Conservation (phyloP, 2,797 vertebrate genomes). For the Molossus molossus region DNA sequence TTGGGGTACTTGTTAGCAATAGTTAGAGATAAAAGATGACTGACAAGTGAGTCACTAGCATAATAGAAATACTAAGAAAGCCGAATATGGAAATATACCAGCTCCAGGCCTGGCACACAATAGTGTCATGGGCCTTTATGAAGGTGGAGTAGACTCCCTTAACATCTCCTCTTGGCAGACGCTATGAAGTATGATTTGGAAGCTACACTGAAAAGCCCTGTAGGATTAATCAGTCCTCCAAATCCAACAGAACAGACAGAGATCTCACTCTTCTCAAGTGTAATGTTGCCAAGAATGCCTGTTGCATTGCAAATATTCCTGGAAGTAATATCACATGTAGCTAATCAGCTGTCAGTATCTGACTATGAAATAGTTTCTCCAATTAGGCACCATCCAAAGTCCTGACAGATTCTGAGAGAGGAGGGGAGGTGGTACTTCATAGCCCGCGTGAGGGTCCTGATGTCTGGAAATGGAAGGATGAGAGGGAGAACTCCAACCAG, state of each 20-base stretch:
- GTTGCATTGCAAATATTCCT: slow-evolving; percentile 14
- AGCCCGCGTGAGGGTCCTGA: not conserved
- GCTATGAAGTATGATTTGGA: not conserved
- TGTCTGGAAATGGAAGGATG: not conserved
- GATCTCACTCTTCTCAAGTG: not conserved
- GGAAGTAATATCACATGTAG: not conserved
- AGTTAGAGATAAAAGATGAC: slow-evolving; percentile 1
- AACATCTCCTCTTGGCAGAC: not conserved
- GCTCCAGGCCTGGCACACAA: not conserved
- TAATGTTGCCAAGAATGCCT: not conserved
- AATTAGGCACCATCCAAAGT: not conserved
- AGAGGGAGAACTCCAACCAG: not conserved
- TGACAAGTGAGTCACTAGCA: not conserved
- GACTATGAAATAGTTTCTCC: not conserved
- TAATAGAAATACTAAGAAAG: not conserved
- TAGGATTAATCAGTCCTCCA: not conserved
- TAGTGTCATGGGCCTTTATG: not conserved
- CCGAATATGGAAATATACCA: not conserved
- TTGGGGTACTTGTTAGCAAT: not conserved
- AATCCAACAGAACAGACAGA: not conserved
- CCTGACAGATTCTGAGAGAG: not conserved
- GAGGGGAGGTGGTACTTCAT: not conserved
- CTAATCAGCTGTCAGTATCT: not conserved
- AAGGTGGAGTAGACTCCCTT: not conserved
- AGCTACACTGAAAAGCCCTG: not conserved